Conservation (phyloP, 2,888 invertebrate genomes). For the Andricus curvator region DNA sequence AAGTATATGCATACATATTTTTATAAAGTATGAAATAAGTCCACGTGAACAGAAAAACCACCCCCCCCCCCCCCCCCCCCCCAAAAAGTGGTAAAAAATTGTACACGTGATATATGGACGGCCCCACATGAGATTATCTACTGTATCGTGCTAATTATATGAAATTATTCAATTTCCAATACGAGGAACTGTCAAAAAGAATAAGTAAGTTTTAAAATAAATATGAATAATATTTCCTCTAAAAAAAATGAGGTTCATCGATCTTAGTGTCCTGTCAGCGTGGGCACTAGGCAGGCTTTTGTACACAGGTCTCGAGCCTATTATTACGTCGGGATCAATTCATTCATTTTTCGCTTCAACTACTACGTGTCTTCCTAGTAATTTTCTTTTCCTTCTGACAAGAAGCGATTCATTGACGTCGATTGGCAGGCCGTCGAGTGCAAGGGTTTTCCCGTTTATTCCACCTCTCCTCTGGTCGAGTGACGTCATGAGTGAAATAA, state of each 20-base stretch:
- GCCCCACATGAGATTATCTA: too few relatives aligned
- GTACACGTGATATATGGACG: too few relatives aligned
- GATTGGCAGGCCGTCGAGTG: slow-evolving; percentile 59
- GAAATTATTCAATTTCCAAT: not conserved
- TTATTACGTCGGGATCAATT: slow-evolving; percentile 39
- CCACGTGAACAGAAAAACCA: too few relatives aligned
- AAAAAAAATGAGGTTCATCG: slow-evolving; percentile 16
- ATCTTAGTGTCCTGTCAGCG: slow-evolving; percentile 24
- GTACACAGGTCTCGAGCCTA: slow-evolving; percentile 9
- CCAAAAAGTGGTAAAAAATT: too few relatives aligned
- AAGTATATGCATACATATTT: too few relatives aligned
- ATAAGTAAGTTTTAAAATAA: not conserved
- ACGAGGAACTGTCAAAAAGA: not conserved
- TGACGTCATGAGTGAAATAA: slow-evolving; percentile 58
- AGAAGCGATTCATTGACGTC: slow-evolving; percentile 59
- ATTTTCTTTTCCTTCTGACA: slow-evolving; percentile 54
- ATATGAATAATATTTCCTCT: not conserved
- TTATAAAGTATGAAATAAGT: too few relatives aligned
- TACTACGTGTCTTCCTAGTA: slow-evolving; percentile 49
- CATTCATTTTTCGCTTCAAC: slow-evolving; percentile 40
- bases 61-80: too few relatives aligned
- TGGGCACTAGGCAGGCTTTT: slow-evolving; percentile 28
- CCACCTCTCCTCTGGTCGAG: slow-evolving; percentile 42
- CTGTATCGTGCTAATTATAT: not conserved
- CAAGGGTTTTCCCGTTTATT: slow-evolving; percentile 58